Evolutionary conservation across 2,888 invertebrate species (phyloP).

Genomic region (Napeogenes sylphis): DNA sequence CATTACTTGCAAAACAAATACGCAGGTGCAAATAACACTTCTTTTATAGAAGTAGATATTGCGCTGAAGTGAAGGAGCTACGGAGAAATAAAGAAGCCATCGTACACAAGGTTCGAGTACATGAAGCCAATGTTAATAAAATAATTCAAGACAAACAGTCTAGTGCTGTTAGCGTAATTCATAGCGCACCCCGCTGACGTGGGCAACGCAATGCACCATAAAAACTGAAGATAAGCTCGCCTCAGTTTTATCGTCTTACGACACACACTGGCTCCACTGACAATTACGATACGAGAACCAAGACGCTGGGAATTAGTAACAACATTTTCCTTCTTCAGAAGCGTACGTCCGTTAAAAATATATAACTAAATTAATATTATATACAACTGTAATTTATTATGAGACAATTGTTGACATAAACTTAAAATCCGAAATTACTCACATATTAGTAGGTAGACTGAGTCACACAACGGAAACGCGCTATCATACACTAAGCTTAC

Average conservation of each 20-base stretch:
- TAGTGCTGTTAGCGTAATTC: slow-evolving; percentile 30
- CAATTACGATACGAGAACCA: slow-evolving; percentile 27
- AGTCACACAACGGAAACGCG: slow-evolving; percentile 46
- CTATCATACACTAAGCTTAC: slow-evolving; percentile 43
- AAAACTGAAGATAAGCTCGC: slow-evolving; percentile 66
- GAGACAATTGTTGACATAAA: background rate
- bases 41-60: no score
- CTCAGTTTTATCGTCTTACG: slow-evolving; percentile 60
- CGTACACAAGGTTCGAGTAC: background rate
- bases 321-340: background rate
- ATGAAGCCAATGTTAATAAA: slow-evolving; percentile 10
- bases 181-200: slow-evolving; percentile 40
- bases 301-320: background rate
- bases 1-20: background rate
- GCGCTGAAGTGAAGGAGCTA: background rate
- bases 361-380: background rate
- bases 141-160: slow-evolving; percentile 21
- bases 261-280: slow-evolving; percentile 33
- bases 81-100: background rate
- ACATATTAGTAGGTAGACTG: no score
- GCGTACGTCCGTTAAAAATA: background rate
- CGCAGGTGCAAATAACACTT: background rate
- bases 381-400: background rate
- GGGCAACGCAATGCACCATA: slow-evolving; percentile 57
- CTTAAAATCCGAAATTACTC: no score